Conservation (phyloP, 2,797 vertebrate species). For the Cynopterus sphinx region DNA sequence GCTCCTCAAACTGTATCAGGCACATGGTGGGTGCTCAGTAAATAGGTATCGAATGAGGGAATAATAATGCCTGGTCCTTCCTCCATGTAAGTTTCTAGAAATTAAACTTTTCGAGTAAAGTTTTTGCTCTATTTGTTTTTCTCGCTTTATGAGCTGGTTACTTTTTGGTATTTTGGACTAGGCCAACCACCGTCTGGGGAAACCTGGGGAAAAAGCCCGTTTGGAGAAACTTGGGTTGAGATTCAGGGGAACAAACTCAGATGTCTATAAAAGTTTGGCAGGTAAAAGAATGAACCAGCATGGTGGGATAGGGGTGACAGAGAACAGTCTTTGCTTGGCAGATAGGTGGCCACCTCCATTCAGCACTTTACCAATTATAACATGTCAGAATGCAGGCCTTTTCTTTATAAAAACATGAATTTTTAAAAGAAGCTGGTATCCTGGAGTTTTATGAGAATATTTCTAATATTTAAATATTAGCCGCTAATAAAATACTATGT, state of each 20-base stretch:
- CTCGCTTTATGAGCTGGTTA: background rate
- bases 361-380: background rate
- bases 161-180: background rate
- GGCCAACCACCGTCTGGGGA: background rate
- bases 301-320: background rate
- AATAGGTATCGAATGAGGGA: background rate
- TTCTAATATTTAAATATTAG: constrained; percentile 28
- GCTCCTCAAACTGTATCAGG: background rate
- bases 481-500: background rate
- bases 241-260: background rate
- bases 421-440: background rate
- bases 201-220: background rate
- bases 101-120: background rate
- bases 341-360: background rate
- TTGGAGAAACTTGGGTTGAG: background rate
- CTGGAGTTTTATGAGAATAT: background rate
- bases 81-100: background rate
- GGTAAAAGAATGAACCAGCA: background rate
- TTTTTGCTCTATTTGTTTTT: background rate
- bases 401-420: background rate
- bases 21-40: background rate
- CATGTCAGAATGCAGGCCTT: background rate
- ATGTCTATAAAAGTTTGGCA: background rate
- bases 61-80: background rate
- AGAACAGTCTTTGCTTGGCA: background rate